Evolutionary conservation across 2,888 invertebrate species (phyloP), one percentile per base, ranked within the genome.

Genomic region (Oscheius sp.): DNA sequence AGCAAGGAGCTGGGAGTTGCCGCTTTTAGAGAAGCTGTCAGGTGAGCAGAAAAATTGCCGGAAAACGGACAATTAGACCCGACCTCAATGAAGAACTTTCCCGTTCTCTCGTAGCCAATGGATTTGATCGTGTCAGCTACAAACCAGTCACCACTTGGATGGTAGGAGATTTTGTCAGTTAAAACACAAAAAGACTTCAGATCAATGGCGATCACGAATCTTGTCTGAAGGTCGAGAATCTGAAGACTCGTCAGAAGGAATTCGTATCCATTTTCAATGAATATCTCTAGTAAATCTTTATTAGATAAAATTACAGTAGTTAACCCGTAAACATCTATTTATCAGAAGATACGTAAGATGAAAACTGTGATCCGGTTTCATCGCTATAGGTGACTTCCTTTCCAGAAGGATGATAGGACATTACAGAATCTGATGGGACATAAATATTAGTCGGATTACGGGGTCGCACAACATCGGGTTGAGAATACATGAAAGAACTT

Each of bases 181-280:
- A 63, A 9, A 16, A 69, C 53, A 21, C 12, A 43, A 35, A 35
- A 35, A 56, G 9, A 29, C 18, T 64, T 76, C 76, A 81, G 77
- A 76, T 78, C 16, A 75, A 76, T 46, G 85, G 85, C 7, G 85
- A 85, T 66, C 85, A 85, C 72, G 85, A 85, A 49, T 76, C 82
- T 2, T 81, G 85, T 43, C 58, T 85, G 41, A 75, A 79, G 72
- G 56, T 76, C 3, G 80, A 84, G 58, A 84, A 85, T 69, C 69
- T 85, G 55, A 76, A 76, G 35, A 75, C 78, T 16, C 53, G 56
- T 2, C 53, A 72, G 43, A 55, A 66, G 1, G 72, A 72, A 66
- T 49, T 72, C 13, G 23, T 66, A 9, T 29, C 55, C 18, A 64
- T 72, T 12, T 72, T 72, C 58, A 49, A 66, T n/a, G 61, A 45